A percentile compares a stretch with the other conserved stretches of the same genome.
These are phyloP conservation scores for Rhabditoides inermis DNA, from an alignment of 2,888 invertebrate species.

Conservation along the genomic window DNA sequence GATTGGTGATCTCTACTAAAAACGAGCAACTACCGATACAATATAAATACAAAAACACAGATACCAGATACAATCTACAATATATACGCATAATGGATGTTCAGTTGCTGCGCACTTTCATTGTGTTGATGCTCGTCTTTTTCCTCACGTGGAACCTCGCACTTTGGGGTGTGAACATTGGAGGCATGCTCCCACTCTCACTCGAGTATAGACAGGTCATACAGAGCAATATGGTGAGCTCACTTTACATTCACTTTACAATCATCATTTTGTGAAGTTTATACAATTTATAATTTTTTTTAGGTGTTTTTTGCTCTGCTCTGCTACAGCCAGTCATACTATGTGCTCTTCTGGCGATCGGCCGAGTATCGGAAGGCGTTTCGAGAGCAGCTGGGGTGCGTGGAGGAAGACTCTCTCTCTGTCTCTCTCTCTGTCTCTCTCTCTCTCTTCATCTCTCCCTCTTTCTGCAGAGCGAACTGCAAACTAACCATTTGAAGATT, in stretches of 20 bases:
- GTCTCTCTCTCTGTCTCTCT: too few species aligned
- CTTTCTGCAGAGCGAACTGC: too few species aligned
- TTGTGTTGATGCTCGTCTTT: conserved; percentile 9
- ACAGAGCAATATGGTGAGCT: conserved; percentile 9
- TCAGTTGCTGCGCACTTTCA: conserved; percentile 9
- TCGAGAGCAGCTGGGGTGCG: too few species aligned
- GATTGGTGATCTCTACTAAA: too few species aligned
- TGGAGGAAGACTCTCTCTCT: too few species aligned
- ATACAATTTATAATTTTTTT: background rate
- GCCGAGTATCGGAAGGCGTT: conserved; percentile 15
- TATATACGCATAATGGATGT: too few species aligned
- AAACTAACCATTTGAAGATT: too few species aligned
- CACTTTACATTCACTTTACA: background rate
- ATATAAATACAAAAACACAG: too few species aligned
- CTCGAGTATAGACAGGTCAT: conserved; percentile 9
- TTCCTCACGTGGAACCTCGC: conserved; percentile 13
- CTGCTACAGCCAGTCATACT: conserved; percentile 14
- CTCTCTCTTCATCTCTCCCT: too few species aligned
- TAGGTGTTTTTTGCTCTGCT: conserved; percentile 13
- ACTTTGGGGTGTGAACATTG: conserved; percentile 8
- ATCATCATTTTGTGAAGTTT: background rate
- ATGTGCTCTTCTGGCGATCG: conserved; percentile 13
- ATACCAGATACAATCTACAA: too few species aligned
- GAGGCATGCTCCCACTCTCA: conserved; percentile 6
- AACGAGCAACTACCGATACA: too few species aligned